Evolutionary conservation across 2,113 vertebrate species (phyloP).

Genomic region (Daboia siamensis): DNA sequence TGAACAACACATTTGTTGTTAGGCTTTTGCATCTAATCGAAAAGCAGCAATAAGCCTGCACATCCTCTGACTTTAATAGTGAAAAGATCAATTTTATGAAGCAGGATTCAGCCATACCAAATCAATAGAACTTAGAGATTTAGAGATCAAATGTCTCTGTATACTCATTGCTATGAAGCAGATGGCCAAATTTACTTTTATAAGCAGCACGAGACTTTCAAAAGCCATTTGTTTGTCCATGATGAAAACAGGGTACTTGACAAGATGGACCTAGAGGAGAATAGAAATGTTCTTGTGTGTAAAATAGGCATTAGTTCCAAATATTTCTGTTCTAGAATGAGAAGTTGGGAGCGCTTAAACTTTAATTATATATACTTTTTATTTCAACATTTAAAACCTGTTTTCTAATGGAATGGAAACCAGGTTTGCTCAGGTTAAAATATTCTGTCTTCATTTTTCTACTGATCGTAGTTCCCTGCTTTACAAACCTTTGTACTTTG

Average conservation of each 20-base stretch:
- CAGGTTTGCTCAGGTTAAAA: not conserved
- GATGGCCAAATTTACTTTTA: not conserved
- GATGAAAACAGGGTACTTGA: not conserved
- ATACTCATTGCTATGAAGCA: not conserved
- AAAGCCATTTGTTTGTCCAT: not conserved
- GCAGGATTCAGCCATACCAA: not conserved
- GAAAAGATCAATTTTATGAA: not conserved
- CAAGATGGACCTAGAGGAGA: not conserved
- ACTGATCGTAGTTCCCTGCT: not conserved
- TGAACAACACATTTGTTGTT: not conserved
- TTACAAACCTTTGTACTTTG: not conserved
- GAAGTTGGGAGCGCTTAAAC: not conserved
- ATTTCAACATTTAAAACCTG: not conserved
- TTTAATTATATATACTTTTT: not conserved
- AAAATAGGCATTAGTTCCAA: not conserved
- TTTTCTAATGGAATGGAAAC: not conserved
- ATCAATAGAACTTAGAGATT: not conserved
- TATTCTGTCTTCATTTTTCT: not conserved
- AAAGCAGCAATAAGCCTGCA: not conserved
- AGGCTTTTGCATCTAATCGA: not conserved
- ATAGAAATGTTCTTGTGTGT: not conserved
- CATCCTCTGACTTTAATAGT: not conserved
- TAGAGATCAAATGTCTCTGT: not conserved
- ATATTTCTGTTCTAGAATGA: not conserved
- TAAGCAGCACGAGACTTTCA: not conserved